These are phyloP conservation scores for Catocala sponsa DNA, from an alignment of 2,888 invertebrate genomes.

Conservation along the genomic window DNA sequence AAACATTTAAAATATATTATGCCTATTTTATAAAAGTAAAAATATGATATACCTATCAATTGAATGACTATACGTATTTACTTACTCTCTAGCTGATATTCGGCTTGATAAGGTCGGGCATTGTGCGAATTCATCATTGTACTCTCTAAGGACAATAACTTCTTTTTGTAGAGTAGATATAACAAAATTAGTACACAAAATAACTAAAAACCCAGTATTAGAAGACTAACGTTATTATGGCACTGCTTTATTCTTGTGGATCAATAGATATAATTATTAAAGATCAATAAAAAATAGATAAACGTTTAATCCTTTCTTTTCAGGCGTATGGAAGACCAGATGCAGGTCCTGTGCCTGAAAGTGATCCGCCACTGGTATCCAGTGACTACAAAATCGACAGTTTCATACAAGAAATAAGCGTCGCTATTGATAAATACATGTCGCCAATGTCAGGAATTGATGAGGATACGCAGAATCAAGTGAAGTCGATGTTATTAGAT, in stretches of 20 bases:
- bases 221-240: neutral
- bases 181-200: too few species aligned
- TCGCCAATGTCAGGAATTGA: slow-evolving; percentile 27
- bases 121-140: too few species aligned
- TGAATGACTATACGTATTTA: too few species aligned
- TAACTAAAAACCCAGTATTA: too few species aligned
- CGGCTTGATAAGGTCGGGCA: too few species aligned
- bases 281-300: neutral
- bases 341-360: neutral
- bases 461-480: slow-evolving; percentile 12
- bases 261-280: neutral
- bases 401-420: slow-evolving; percentile 25
- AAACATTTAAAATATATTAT: too few species aligned
- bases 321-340: slow-evolving; percentile 34
- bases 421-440: slow-evolving; percentile 31
- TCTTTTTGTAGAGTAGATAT: too few species aligned
- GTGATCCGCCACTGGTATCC: neutral
- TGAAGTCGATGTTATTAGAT: slow-evolving; percentile 21
- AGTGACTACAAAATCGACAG: neutral
- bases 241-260: slow-evolving; percentile 2
- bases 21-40: too few species aligned
- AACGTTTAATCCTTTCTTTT: neutral
- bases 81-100: too few species aligned
- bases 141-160: too few species aligned
- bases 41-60: too few species aligned